phyloP scores from a whole-genome alignment of 1,140 invertebrate species.

The Rhagoletis zephyria region DNA sequence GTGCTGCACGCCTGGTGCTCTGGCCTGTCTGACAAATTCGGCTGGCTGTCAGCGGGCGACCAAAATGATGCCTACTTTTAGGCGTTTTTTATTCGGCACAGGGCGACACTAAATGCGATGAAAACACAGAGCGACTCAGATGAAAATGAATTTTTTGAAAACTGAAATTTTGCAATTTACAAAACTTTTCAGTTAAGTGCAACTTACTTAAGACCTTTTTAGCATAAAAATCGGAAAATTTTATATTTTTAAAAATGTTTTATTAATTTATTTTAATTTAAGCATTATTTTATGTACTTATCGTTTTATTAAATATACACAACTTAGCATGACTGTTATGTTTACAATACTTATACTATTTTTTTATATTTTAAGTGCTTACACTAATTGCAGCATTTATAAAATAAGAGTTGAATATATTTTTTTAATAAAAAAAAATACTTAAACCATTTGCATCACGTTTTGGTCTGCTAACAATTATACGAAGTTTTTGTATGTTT shows the following conservation, averaged over 20 bases:
- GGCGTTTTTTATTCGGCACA: not conserved
- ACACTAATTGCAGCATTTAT: conserved; percentile 40
- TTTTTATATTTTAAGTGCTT: not conserved
- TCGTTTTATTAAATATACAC: conserved; percentile 19
- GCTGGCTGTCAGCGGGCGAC: no score
- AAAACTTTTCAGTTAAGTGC: no score
- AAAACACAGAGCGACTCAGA: not conserved
- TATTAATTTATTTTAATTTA: conserved; percentile 28
- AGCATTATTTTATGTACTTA: not conserved
- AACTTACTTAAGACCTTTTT: no score
- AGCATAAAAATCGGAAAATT: not conserved
- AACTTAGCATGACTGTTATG: conserved; percentile 38
- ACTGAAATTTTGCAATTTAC: no score
- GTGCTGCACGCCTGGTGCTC: not conserved
- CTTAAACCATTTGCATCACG: conserved; percentile 25
- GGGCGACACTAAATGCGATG: not conserved
- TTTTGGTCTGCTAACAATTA: conserved; percentile 24
- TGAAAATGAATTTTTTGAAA: not conserved
- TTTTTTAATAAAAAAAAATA: conserved; percentile 34
- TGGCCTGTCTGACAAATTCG: no score
- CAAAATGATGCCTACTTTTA: no score
- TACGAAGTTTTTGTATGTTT: not conserved
- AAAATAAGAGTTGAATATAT: not conserved
- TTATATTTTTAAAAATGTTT: not conserved
- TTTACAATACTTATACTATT: conserved; percentile 33